Evolutionary conservation across 2,888 invertebrate species (phyloP).

Genomic region (Belgica antarctica): DNA sequence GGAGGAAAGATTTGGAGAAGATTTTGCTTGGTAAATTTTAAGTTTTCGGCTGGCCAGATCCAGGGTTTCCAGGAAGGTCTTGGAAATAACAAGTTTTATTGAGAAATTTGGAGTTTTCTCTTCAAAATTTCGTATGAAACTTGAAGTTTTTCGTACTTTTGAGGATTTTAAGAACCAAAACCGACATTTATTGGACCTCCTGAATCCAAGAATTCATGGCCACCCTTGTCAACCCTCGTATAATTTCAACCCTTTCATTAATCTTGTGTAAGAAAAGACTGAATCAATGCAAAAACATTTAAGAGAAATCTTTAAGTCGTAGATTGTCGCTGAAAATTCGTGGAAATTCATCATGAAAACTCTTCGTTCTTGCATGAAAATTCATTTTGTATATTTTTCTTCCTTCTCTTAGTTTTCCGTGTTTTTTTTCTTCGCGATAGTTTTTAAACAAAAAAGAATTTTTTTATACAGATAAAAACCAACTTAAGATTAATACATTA

Average conservation of each 20-base stretch:
- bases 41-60: too few species aligned
- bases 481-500: constrained; percentile 13
- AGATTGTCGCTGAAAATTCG: neutral
- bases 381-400: constrained; percentile 11
- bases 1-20: too few species aligned
- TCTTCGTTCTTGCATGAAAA: neutral
- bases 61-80: too few species aligned
- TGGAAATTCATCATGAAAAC: neutral
- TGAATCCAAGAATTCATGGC: neutral
- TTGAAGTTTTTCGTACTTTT: too few species aligned
- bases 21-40: too few species aligned
- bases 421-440: neutral
- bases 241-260: constrained; percentile 25
- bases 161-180: too few species aligned
- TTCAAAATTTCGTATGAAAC: too few species aligned
- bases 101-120: too few species aligned
- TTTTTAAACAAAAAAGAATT: neutral
- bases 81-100: neutral
- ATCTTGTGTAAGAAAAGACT: constrained; percentile 30
- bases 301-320: neutral
- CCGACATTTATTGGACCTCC: neutral
- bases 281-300: neutral
- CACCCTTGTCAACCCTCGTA: neutral
- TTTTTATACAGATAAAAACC: constrained; percentile 6
- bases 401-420: too few species aligned